A percentile compares a stretch with the other conserved stretches of the same genome.
Evolutionary conservation across 2,888 invertebrate genomes (phyloP).

Genomic region (Diadegma fenestrale): DNA sequence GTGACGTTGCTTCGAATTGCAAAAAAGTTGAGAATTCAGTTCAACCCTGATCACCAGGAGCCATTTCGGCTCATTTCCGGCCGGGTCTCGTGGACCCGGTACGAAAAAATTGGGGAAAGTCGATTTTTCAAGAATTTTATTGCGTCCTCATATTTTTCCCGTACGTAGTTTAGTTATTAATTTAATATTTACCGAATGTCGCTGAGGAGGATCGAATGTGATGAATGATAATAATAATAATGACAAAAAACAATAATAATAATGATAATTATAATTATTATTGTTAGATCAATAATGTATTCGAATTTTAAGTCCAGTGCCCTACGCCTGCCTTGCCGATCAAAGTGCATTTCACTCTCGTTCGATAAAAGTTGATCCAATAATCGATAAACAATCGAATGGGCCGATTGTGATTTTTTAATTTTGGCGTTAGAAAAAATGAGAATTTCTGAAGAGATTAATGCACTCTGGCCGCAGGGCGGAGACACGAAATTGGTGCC

Average conservation of each 20-base stretch:
- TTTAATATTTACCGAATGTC: neutral
- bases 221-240: conserved; percentile 8
- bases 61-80: too few species aligned
- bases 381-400: neutral
- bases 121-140: neutral
- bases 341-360: conserved; percentile 64
- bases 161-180: neutral
- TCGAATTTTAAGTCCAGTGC: conserved; percentile 12
- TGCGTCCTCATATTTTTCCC: too few species aligned
- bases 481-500: conserved; percentile 48
- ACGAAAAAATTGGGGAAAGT: neutral
- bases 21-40: neutral
- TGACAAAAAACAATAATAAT: neutral
- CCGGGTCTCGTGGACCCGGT: neutral
- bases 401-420: neutral
- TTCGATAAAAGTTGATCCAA: neutral
- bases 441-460: conserved; percentile 20
- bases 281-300: neutral
- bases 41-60: neutral
- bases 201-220: conserved; percentile 38
- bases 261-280: conserved; percentile 25
- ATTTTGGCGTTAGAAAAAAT: conserved; percentile 1
- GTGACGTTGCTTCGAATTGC: neutral
- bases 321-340: conserved; percentile 63
- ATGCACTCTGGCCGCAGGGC: conserved; percentile 69